Evolutionary conservation across 1,140 invertebrate genomes (phyloP).

Genomic region (Propsilocerus akamusi): DNA sequence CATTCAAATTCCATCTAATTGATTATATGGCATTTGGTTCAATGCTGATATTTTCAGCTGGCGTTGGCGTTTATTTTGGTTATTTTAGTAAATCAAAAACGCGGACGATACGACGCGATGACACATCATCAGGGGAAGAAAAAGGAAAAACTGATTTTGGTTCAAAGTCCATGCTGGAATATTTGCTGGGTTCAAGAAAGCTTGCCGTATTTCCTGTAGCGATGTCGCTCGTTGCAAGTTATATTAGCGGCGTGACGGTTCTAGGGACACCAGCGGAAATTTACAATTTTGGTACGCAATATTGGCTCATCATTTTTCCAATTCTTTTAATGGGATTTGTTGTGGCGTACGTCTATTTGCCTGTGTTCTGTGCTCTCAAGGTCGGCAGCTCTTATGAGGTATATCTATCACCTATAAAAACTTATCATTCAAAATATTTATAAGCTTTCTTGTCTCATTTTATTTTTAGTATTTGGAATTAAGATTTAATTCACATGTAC

Average conservation of each 20-base stretch:
- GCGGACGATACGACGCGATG: slow-evolving; percentile 10
- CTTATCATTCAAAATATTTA: slow-evolving; percentile 3
- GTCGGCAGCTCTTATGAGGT: slow-evolving; percentile 75
- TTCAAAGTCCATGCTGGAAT: slow-evolving; percentile 35
- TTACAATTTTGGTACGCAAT: slow-evolving; percentile 68
- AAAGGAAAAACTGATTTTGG: slow-evolving; percentile 16
- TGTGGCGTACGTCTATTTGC: slow-evolving; percentile 54
- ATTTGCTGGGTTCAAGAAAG: slow-evolving; percentile 48
- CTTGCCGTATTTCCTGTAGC: slow-evolving; percentile 60
- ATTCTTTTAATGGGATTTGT: slow-evolving; percentile 43
- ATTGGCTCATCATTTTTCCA: slow-evolving; percentile 52
- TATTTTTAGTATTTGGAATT: slow-evolving; percentile 55
- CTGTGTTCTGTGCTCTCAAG: slow-evolving; percentile 60
- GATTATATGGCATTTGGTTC: slow-evolving; percentile 42
- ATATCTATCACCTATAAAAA: slow-evolving; percentile 9
- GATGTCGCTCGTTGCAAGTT: slow-evolving; percentile 66
- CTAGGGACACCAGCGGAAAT: slow-evolving; percentile 75
- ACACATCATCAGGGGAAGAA: slow-evolving; percentile 5
- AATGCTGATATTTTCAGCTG: slow-evolving; percentile 39
- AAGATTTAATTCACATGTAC: slow-evolving; percentile 38
- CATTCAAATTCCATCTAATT: slow-evolving; percentile 24
- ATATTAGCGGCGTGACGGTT: slow-evolving; percentile 77
- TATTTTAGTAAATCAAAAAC: slow-evolving; percentile 23
- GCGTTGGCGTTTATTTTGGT: slow-evolving; percentile 56
- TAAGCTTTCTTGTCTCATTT: slow-evolving; percentile 11